Evolutionary conservation across 2,888 invertebrate genomes (phyloP).

Genomic region (Thumatha senex): DNA sequence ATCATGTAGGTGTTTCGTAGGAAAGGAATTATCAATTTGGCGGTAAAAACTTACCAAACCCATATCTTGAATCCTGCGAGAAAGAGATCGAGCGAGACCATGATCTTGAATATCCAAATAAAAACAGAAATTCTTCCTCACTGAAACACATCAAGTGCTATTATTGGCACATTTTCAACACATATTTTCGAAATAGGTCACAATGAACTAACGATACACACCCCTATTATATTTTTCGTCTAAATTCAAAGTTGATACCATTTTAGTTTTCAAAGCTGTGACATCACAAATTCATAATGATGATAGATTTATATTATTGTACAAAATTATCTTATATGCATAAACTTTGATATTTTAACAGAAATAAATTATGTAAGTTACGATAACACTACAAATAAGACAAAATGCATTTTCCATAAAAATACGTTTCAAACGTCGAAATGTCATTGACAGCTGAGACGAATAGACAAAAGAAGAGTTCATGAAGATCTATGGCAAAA

Average conservation of each 20-base stretch:
- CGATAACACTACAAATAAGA: constrained; percentile 43
- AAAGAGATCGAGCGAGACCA: constrained; percentile 85
- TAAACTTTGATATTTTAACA: constrained; percentile 16
- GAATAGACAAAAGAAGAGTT: constrained; percentile 60
- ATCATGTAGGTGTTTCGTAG: constrained; percentile 7
- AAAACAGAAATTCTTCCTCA: constrained; percentile 87
- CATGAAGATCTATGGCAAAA: constrained; percentile 61
- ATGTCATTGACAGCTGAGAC: constrained; percentile 78
- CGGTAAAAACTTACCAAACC: constrained; percentile 86
- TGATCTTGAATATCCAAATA: constrained; percentile 90
- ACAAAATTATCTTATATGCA: constrained; percentile 14
- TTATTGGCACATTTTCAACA: constrained; percentile 15
- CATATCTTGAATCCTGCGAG: constrained; percentile 87
- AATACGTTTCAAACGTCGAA: constrained; percentile 65
- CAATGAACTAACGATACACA: constrained; percentile 47
- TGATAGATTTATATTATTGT: constrained; percentile 18
- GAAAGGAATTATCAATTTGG: constrained; percentile 46
- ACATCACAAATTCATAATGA: constrained; percentile 19
- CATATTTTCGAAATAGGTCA: constrained; percentile 35
- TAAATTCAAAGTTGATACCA: constrained; percentile 75
- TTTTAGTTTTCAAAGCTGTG: constrained; percentile 46
- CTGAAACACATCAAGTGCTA: constrained; percentile 53
- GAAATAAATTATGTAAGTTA: constrained; percentile 53
- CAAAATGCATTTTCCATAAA: constrained; percentile 58
- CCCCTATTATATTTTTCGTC: constrained; percentile 78